Evolutionary conservation across 1,140 invertebrate species (phyloP).

Genomic region (Trichomalopsis sarcophagae): DNA sequence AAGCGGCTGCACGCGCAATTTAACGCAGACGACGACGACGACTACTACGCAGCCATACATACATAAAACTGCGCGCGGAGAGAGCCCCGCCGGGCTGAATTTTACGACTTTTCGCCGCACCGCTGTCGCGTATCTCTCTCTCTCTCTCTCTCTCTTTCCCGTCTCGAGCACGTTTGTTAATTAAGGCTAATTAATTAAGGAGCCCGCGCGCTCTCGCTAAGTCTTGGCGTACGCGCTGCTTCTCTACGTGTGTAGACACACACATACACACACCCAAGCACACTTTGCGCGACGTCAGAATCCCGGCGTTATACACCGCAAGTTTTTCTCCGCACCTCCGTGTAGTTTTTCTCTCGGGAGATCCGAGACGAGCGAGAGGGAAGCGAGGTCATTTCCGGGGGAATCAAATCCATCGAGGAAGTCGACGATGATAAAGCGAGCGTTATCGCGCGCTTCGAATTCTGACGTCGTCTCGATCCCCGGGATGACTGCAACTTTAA

Average conservation of each 20-base stretch:
- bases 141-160: constrained; percentile 34
- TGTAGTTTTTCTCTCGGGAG: neutral
- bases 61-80: neutral
- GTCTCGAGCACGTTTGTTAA: constrained; percentile 65
- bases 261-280: neutral
- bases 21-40: neutral
- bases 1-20: neutral
- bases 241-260: neutral
- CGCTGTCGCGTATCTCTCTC: constrained; percentile 44
- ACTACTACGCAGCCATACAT: neutral
- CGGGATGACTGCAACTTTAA: constrained; percentile 56
- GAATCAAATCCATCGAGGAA: neutral
- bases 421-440: constrained; percentile 14
- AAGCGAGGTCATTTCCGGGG: neutral
- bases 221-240: constrained; percentile 39
- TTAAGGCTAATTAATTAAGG: constrained; percentile 73
- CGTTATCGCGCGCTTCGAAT: constrained; percentile 7
- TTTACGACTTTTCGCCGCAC: constrained; percentile 55
- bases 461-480: constrained; percentile 47
- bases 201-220: constrained; percentile 60
- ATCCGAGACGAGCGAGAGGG: no score
- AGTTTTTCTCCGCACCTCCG: neutral
- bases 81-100: neutral
- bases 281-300: neutral
- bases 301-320: no score